A percentile compares a stretch with the other conserved stretches of the same genome.
Conservation (phyloP, 2,888 invertebrate species). For the Yponomeuta cagnagella region DNA sequence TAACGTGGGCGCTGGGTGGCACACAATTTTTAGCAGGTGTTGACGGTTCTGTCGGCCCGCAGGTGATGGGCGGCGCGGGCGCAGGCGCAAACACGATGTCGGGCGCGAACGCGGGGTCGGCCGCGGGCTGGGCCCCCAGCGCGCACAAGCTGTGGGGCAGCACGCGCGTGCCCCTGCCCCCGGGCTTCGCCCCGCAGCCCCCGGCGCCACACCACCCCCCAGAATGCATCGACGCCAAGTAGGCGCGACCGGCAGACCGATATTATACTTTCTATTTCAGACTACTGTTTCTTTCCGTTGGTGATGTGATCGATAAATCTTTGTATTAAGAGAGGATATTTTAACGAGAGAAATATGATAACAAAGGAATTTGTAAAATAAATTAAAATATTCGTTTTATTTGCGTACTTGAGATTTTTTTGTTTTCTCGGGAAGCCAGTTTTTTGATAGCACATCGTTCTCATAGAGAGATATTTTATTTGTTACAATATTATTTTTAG, state of each 20-base stretch:
- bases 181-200: conserved; percentile 61
- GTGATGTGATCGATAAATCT: conserved; percentile 72
- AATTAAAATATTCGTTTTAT: conserved; percentile 76
- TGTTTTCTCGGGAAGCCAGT: not conserved
- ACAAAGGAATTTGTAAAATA: conserved; percentile 75
- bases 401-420: conserved; percentile 27
- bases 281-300: conserved; percentile 54
- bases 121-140: conserved; percentile 23
- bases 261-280: conserved; percentile 46
- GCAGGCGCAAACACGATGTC: too few species aligned
- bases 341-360: conserved; percentile 76
- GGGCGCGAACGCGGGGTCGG: conserved; percentile 16
- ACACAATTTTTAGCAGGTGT: not conserved
- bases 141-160: conserved; percentile 35
- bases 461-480: conserved; percentile 4
- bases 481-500: conserved; percentile 1
- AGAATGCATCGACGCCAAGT: conserved; percentile 74
- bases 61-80: conserved; percentile 17
- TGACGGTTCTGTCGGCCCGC: not conserved
- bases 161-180: conserved; percentile 52
- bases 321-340: conserved; percentile 74
- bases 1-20: not conserved
- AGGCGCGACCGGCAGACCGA: conserved; percentile 2
- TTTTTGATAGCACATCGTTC: not conserved
- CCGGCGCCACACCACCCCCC: conserved; percentile 47